Evolutionary conservation across 1,140 invertebrate species (phyloP), one percentile per base, ranked within the genome.

Genomic region (Meteorus sp.): DNA sequence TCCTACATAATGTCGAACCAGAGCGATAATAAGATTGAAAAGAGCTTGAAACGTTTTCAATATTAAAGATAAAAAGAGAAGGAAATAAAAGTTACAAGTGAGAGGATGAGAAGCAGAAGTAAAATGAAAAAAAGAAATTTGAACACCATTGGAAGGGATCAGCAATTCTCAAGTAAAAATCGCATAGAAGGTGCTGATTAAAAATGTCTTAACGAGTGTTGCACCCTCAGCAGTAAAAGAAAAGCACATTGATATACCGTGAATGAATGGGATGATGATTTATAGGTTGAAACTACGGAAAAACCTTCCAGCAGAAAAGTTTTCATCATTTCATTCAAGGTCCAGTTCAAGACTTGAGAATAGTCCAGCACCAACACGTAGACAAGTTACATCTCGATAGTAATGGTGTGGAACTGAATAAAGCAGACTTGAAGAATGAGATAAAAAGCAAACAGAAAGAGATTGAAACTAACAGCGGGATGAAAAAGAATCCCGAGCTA

Each of bases 121-220:
- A 39, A 13, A 39, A 15, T 39, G 35, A 15, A 13, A 39, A 39
- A 3, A 13, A 39, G 8, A 39, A 39, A 7, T 7, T 5, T 9
- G 27, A 29, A 39, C 8, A 4, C 13, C 15, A 13, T 39, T 13
- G 13, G 35, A 39, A 13, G 8, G 15, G 62, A 66, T 68, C 60
- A 68, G 64, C 62, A 47, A 61, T 63, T 67, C 43, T 19, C n/a
- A n/a, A 2, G 31, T 19, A 2, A 3, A 13, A n/a, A 5, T n/a
- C 25, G 20, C 47, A 27, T 48, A 22, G 31, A 22, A 50, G 33
- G 41, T 35, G 51, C 61, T 68, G 68, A 70, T 71, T 71, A 70
- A 70, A 70, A 70, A 70, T 63, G 63, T 68, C 69, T 68, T 68
- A 67, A 68, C 68, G 66, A 71, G 63, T 56, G 54, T 52, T 44